Conservation (phyloP, 2,113 vertebrate species). For the Atherinomorus stipes region DNA sequence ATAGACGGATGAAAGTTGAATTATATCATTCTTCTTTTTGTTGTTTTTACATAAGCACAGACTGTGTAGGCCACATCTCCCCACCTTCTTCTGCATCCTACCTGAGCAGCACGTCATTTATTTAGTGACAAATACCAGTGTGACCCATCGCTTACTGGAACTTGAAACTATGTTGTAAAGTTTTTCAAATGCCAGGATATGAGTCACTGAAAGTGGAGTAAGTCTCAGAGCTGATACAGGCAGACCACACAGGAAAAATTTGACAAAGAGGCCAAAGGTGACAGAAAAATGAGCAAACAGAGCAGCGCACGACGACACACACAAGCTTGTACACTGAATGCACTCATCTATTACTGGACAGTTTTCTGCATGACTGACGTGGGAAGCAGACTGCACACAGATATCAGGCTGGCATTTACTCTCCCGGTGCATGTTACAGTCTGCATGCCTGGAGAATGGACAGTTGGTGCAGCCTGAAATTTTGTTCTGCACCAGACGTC, state of each 20-base stretch:
- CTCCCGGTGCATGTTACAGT: background rate
- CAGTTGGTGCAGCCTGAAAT: no score
- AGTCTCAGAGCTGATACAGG: background rate
- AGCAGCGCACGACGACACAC: constrained; percentile 6
- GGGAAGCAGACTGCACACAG: background rate
- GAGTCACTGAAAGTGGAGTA: constrained; percentile 33
- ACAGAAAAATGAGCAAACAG: background rate
- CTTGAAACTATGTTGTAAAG: constrained; percentile 23
- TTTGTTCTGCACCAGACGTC: no score
- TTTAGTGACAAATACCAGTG: constrained; percentile 9
- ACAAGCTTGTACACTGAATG: background rate
- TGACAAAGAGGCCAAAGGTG: constrained; percentile 30
- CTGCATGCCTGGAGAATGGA: background rate
- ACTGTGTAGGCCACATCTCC: no score
- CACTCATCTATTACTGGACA: background rate
- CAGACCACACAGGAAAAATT: background rate
- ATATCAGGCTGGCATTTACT: background rate
- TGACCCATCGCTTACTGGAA: background rate
- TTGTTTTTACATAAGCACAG: background rate
- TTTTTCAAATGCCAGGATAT: constrained; percentile 30
- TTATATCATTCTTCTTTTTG: background rate
- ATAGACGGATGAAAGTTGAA: no score
- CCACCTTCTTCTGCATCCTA: background rate
- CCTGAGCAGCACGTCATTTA: background rate
- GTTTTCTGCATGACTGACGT: background rate